Percentiles rank a stretch among this genome's conserved stretches.
phyloP scores from a whole-genome alignment of 2,113 vertebrate genomes.

The Salminus brasiliensis region DNA sequence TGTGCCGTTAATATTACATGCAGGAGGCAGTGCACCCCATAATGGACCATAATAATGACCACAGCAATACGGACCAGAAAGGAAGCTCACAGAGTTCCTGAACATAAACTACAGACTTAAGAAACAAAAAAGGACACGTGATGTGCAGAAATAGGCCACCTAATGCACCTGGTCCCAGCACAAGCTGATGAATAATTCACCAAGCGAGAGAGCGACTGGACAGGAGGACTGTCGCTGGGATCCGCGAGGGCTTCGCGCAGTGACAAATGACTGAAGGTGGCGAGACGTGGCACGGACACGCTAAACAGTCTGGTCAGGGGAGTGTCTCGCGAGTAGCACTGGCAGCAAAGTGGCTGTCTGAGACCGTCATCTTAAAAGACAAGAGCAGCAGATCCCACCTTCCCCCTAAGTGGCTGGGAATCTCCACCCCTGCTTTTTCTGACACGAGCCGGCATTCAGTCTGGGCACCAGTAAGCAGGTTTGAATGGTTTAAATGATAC shows the following conservation, averaged over 20 bases:
- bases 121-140: conserved; percentile 20
- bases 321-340: background rate
- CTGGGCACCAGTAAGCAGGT: too few species aligned
- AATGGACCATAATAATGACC: conserved; percentile 31
- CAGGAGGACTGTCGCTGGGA: background rate
- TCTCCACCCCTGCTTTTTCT: background rate
- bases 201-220: conserved; percentile 27
- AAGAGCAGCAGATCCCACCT: background rate
- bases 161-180: conserved; percentile 14
- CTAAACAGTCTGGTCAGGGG: conserved; percentile 28
- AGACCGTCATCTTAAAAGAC: conserved; percentile 26
- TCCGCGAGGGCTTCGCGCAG: background rate
- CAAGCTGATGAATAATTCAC: conserved; percentile 45
- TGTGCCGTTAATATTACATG: conserved; percentile 45
- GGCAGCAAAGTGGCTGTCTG: conserved; percentile 17
- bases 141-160: conserved; percentile 23
- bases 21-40: conserved; percentile 16
- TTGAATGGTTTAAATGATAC: too few species aligned
- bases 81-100: background rate
- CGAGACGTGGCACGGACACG: background rate
- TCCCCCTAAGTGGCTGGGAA: conserved; percentile 20
- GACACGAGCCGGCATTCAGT: background rate
- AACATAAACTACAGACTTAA: conserved; percentile 28
- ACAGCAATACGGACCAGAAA: conserved; percentile 8
- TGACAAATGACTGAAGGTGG: conserved; percentile 20